Evolutionary conservation across 2,888 invertebrate genomes (phyloP).

Genomic region (Ennomos fuscantarius): DNA sequence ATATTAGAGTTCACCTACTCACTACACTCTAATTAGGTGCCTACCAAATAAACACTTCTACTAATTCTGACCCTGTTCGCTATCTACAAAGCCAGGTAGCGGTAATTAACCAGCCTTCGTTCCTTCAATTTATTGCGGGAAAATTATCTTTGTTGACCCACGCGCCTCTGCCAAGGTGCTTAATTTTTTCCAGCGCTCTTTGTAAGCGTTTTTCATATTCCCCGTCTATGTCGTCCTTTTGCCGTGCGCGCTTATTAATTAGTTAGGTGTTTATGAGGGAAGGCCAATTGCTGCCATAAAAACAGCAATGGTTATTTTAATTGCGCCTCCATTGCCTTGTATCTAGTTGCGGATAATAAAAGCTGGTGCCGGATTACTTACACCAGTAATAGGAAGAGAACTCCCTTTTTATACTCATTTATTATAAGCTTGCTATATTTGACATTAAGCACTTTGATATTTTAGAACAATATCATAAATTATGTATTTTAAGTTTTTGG

Average conservation of each 20-base stretch:
- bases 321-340: slow-evolving; percentile 2
- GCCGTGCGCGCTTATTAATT: slow-evolving; percentile 52
- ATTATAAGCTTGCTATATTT: too few relatives aligned
- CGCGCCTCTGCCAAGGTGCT: slow-evolving; percentile 61
- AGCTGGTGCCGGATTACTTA: too few relatives aligned
- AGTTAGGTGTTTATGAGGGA: slow-evolving; percentile 40
- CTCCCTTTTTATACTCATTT: too few relatives aligned
- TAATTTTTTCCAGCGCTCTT: slow-evolving; percentile 59
- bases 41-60: slow-evolving; percentile 13
- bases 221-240: slow-evolving; percentile 33
- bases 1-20: too few relatives aligned
- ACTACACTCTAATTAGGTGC: neutral
- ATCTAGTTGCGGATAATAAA: neutral
- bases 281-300: slow-evolving; percentile 29
- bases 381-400: too few relatives aligned
- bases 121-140: slow-evolving; percentile 69
- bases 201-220: slow-evolving; percentile 59
- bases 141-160: slow-evolving; percentile 79
- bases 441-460: too few relatives aligned
- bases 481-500: too few relatives aligned
- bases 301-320: slow-evolving; percentile 21
- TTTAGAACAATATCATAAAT: too few relatives aligned
- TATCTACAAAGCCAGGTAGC: slow-evolving; percentile 62
- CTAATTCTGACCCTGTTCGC: slow-evolving; percentile 39
- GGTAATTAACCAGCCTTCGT: slow-evolving; percentile 64